phyloP scores from a whole-genome alignment of 1,140 invertebrate genomes.

The Eriocheir sinensis region DNA sequence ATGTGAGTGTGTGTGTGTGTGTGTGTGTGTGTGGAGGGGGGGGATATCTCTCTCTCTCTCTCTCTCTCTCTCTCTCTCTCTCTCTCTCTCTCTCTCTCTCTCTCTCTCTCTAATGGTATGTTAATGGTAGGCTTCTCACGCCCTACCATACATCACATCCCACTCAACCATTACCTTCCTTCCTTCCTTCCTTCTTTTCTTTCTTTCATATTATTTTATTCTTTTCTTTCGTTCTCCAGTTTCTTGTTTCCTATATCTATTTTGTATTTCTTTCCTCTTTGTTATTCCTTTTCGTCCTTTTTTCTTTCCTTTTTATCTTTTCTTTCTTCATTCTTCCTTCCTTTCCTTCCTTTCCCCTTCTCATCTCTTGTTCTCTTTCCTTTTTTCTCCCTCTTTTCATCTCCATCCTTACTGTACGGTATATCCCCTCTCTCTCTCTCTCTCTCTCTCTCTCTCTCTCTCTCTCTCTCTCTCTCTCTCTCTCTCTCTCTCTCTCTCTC shows the following conservation, averaged over 20 bases:
- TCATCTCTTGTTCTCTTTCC: background rate
- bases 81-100: background rate
- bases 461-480: conserved; percentile 38
- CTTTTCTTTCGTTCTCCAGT: conserved; percentile 32
- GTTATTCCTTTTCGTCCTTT: background rate
- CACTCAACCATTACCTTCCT: background rate
- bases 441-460: conserved; percentile 57
- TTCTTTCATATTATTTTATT: background rate
- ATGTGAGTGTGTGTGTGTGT: background rate
- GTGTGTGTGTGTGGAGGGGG: background rate
- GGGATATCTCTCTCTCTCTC: conserved; percentile 13
- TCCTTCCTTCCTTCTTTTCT: background rate
- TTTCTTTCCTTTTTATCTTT: background rate
- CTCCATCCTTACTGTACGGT: background rate
- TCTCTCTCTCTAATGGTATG: background rate
- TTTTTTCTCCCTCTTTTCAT: background rate
- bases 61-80: conserved; percentile 17
- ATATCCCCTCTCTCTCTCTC: conserved; percentile 17
- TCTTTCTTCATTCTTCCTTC: background rate
- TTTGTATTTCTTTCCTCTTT: background rate
- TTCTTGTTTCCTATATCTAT: background rate
- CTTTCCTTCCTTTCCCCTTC: conserved; percentile 34
- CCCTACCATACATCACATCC: background rate
- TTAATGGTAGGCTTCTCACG: background rate
- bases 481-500: background rate